Conservation (phyloP, 2,888 invertebrate genomes). For the Rhynchonema sp. region DNA sequence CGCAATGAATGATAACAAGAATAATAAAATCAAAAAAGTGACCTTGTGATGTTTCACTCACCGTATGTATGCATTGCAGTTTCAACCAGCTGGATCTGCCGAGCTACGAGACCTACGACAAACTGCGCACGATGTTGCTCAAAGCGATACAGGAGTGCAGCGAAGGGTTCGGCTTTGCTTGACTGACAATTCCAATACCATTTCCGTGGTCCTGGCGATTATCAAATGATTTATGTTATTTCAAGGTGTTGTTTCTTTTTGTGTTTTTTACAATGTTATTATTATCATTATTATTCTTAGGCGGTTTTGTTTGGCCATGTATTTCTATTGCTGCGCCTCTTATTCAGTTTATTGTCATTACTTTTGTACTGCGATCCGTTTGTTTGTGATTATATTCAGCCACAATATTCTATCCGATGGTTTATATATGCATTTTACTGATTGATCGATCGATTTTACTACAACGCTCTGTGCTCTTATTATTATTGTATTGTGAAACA, state of each 20-base stretch:
- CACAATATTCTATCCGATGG: too few species aligned
- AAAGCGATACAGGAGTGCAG: constrained; percentile 77
- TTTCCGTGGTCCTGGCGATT: not conserved
- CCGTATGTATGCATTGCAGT: too few species aligned
- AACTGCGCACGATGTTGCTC: constrained; percentile 55
- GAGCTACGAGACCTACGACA: constrained; percentile 73
- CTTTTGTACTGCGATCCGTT: too few species aligned
- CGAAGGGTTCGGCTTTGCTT: constrained; percentile 78
- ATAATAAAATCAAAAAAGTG: too few species aligned
- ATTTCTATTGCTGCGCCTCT: not conserved
- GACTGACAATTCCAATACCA: not conserved
- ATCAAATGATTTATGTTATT: not conserved
- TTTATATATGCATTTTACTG: too few species aligned
- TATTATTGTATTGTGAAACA: too few species aligned
- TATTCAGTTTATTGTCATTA: not conserved
- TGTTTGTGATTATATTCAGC: too few species aligned
- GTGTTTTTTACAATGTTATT: not conserved
- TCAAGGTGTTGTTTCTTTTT: not conserved
- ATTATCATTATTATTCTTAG: not conserved
- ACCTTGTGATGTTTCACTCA: constrained; percentile 7
- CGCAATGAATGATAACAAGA: not conserved
- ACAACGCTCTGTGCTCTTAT: too few species aligned
- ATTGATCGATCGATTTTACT: too few species aligned
- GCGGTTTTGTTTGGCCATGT: not conserved
- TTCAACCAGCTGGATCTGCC: constrained; percentile 72